These are phyloP conservation scores for Bucco capensis DNA, from an alignment of 2,113 vertebrate genomes.

Conservation along the genomic window DNA sequence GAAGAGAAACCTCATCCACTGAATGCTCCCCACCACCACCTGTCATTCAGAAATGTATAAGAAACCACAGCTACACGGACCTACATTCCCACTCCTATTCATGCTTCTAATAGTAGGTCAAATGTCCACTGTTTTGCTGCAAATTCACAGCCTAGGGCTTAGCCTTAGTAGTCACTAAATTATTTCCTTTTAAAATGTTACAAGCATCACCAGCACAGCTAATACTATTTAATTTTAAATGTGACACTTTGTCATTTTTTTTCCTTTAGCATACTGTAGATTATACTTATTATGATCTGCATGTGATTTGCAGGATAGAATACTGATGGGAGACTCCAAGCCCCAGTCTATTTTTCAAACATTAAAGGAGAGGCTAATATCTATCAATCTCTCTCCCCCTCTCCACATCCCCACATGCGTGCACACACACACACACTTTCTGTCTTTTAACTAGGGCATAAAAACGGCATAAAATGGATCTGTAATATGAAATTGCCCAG, in stretches of 20 bases:
- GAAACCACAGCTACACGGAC: slow-evolving; percentile 6
- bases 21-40: slow-evolving; percentile 33
- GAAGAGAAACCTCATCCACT: slow-evolving; percentile 50
- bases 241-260: slow-evolving; percentile 55
- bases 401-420: background rate
- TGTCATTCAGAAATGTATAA: slow-evolving; percentile 56
- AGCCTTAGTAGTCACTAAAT: slow-evolving; percentile 36
- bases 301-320: slow-evolving; percentile 41
- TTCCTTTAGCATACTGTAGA: slow-evolving; percentile 1
- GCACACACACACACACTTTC: background rate
- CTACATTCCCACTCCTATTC: slow-evolving; percentile 53
- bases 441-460: slow-evolving; percentile 76
- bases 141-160: slow-evolving; percentile 26
- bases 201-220: slow-evolving; percentile 28
- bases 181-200: slow-evolving; percentile 59
- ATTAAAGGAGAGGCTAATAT: slow-evolving; percentile 65
- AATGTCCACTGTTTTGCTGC: slow-evolving; percentile 45
- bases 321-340: slow-evolving; percentile 37
- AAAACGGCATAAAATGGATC: slow-evolving; percentile 75
- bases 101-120: slow-evolving; percentile 46
- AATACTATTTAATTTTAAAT: slow-evolving; percentile 63
- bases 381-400: slow-evolving; percentile 30
- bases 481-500: slow-evolving; percentile 82
- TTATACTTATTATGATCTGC: slow-evolving; percentile 52
- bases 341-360: slow-evolving; percentile 43